phyloP scores from a whole-genome alignment of 2,113 vertebrate species.

The Hypanus sabinus region DNA sequence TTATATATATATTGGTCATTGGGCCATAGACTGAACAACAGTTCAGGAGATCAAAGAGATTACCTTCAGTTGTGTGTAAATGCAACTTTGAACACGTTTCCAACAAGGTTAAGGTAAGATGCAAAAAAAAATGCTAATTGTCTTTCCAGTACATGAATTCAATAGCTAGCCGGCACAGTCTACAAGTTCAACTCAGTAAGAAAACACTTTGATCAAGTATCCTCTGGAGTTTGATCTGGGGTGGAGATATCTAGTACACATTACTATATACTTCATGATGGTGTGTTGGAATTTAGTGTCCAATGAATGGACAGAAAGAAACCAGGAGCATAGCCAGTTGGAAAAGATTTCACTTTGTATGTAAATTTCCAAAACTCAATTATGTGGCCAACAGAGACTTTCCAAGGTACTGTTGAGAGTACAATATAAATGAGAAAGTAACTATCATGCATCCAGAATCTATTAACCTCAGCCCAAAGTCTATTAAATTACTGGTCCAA shows the following conservation, averaged over 20 bases:
- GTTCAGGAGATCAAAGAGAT: too few relatives aligned
- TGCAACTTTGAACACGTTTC: too few relatives aligned
- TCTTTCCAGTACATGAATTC: neutral
- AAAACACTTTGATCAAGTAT: neutral
- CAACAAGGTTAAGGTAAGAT: too few relatives aligned
- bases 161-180: neutral
- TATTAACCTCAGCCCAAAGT: neutral
- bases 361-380: neutral
- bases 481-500: neutral
- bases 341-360: too few relatives aligned
- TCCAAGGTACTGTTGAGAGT: neutral
- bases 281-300: neutral
- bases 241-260: too few relatives aligned
- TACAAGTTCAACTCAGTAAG: neutral
- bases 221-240: too few relatives aligned
- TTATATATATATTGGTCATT: too few relatives aligned
- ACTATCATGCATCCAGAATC: neutral
- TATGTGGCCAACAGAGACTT: neutral
- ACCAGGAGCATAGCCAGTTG: neutral
- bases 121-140: too few relatives aligned
- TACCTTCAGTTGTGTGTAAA: too few relatives aligned
- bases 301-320: neutral
- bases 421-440: neutral
- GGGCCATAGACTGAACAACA: too few relatives aligned
- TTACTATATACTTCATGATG: neutral